Conservation (phyloP, 2,888 invertebrate genomes). For the Cheilosia scutellata region DNA sequence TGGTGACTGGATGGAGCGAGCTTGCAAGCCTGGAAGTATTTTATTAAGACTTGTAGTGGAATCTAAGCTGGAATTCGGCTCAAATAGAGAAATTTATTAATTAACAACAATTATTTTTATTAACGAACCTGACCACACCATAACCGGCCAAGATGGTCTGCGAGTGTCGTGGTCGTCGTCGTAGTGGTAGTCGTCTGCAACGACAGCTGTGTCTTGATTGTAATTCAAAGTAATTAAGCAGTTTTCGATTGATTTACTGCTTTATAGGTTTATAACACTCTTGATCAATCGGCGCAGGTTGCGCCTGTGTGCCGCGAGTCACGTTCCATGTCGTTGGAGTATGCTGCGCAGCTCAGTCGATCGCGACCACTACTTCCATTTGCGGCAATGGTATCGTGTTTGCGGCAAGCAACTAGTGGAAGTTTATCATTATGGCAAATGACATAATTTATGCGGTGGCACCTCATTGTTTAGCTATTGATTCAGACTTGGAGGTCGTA, state of each 20-base stretch:
- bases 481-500: constrained; percentile 15
- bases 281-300: constrained; percentile 51
- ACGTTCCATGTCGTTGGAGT: constrained; percentile 3
- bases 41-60: constrained; percentile 44
- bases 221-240: constrained; percentile 65
- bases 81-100: constrained; percentile 74
- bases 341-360: not conserved
- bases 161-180: not conserved
- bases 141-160: constrained; percentile 8
- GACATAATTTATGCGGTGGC: constrained; percentile 66
- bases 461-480: constrained; percentile 49
- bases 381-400: constrained; percentile 13
- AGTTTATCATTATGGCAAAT: constrained; percentile 52
- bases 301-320: constrained; percentile 30
- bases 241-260: constrained; percentile 68
- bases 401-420: constrained; percentile 19
- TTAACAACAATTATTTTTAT: constrained; percentile 75
- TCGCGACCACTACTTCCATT: constrained; percentile 40
- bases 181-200: not conserved
- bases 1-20: not conserved
- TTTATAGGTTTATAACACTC: constrained; percentile 32
- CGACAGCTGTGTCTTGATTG: constrained; percentile 27
- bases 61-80: constrained; percentile 70
- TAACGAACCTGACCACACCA: constrained; percentile 68
- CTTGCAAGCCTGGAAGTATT: constrained; percentile 6